Conservation (phyloP, 2,888 invertebrate species). For the Galerucella nymphaeae region DNA sequence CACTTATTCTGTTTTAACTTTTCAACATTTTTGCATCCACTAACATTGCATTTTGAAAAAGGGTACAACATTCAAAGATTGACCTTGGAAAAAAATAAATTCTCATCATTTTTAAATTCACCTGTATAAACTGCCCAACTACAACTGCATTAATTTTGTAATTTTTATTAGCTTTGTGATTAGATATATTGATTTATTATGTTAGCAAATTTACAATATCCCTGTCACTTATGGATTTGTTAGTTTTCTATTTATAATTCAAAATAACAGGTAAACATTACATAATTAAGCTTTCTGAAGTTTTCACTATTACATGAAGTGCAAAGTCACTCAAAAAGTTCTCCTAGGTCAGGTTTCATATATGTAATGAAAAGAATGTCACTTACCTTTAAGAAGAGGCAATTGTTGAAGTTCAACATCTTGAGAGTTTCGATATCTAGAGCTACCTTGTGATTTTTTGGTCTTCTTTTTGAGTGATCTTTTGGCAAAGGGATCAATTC, state of each 20-base stretch:
- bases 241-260: neutral
- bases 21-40: no score
- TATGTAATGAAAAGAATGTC: slow-evolving; percentile 15
- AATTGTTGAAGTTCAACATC: slow-evolving; percentile 97
- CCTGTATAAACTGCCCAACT: no score
- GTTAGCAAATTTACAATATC: neutral
- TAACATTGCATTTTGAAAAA: neutral
- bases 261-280: slow-evolving; percentile 7
- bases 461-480: slow-evolving; percentile 98
- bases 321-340: slow-evolving; percentile 21
- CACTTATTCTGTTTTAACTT: no score
- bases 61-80: no score
- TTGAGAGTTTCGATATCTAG: slow-evolving; percentile 97
- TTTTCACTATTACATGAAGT: slow-evolving; percentile 20
- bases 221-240: neutral
- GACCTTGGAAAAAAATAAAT: no score
- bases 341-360: slow-evolving; percentile 21
- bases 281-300: slow-evolving; percentile 14
- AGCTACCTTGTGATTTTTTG: slow-evolving; percentile 98
- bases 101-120: no score
- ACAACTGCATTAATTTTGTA: no score
- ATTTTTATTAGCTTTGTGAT: neutral
- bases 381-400: slow-evolving; percentile 95
- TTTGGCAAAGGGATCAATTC: slow-evolving; percentile 99
- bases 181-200: neutral